A percentile compares a stretch with the other conserved stretches of the same genome.
Conservation (phyloP, 2,113 vertebrate genomes). For the Engraulis encrasicolus region DNA sequence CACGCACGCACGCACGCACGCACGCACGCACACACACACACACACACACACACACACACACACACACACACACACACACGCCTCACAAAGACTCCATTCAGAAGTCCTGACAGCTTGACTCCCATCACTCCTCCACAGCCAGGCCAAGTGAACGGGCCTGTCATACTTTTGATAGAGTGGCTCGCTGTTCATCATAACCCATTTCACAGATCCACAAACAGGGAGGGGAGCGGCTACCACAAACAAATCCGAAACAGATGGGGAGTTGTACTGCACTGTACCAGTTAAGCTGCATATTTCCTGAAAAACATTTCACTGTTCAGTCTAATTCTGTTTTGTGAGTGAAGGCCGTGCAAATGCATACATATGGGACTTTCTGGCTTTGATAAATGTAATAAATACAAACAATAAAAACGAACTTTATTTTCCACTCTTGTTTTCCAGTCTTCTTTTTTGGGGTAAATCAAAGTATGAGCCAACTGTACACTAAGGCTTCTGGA, state of each 20-base stretch:
- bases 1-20: too few species aligned
- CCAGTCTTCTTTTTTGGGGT: background rate
- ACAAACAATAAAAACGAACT: background rate
- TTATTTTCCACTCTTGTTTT: background rate
- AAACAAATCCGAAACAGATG: background rate
- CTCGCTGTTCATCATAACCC: slow-evolving; percentile 11
- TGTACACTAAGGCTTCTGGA: background rate
- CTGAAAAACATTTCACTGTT: background rate
- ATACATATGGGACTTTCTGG: background rate
- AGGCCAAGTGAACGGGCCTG: slow-evolving; percentile 5
- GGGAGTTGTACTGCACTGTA: background rate
- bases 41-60: background rate
- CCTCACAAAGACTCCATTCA: slow-evolving; percentile 37
- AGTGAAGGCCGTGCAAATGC: background rate
- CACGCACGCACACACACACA: background rate
- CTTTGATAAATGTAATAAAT: background rate
- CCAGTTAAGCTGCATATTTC: background rate
- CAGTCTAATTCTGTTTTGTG: background rate
- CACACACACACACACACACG: background rate
- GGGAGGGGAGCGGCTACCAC: slow-evolving; percentile 1
- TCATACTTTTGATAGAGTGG: background rate
- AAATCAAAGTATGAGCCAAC: background rate
- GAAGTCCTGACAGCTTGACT: background rate
- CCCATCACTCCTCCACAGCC: slow-evolving; percentile 5
- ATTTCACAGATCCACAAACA: slow-evolving; percentile 20